Evolutionary conservation across 1,140 invertebrate genomes (phyloP), one percentile per base, ranked within the genome.

Genomic region (Psix sp.): DNA sequence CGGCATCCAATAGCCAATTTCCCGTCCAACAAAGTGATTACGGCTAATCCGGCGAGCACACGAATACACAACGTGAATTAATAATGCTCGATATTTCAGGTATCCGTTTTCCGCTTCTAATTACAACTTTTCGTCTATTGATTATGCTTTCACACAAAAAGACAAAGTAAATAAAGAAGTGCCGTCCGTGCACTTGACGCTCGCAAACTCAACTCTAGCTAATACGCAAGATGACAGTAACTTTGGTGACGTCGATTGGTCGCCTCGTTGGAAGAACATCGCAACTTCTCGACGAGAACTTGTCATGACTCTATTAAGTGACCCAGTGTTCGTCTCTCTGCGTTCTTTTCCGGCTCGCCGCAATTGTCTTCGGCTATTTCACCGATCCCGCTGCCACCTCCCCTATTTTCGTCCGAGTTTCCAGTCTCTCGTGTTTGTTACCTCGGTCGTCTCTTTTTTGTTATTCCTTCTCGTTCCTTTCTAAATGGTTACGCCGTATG

Each of bases 231-330:
- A 33, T 35, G 48, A 9, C 54, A 43, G 40, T 52, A 63, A 62
- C 42, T 57, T 39, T 10, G 5, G 35, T 52, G 56, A 74, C 42
- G 56, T 67, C 56, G 48, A 68, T 74, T 46, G 63, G 51, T 68
- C 33, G 35, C 51, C 39, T 60, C 21, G 54, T 9, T 31, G 63
- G 45, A 63, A 65, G 51, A 74, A 67, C 49, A 59, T 66, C 33
- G 48, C 48, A 66, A 57, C 14, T 63, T 56, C 13, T 29, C 43
- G 38, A 68, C 40, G 52, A 63, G 59, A 65, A 68, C 51, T 74
- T 74, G 71, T 77, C 76, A 75, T 57, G 72, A 66, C 59, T 75
- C 65, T 75, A 73, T 75, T 75, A 77, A 70, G 31, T 45, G 36
- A 46, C 59, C 65, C 42, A 57, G 49, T 24, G 5, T 46, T 36